A percentile compares a stretch with the other conserved stretches of the same genome.
Evolutionary conservation across 1,140 invertebrate genomes (phyloP).

Genomic region (Zophobas morio): DNA sequence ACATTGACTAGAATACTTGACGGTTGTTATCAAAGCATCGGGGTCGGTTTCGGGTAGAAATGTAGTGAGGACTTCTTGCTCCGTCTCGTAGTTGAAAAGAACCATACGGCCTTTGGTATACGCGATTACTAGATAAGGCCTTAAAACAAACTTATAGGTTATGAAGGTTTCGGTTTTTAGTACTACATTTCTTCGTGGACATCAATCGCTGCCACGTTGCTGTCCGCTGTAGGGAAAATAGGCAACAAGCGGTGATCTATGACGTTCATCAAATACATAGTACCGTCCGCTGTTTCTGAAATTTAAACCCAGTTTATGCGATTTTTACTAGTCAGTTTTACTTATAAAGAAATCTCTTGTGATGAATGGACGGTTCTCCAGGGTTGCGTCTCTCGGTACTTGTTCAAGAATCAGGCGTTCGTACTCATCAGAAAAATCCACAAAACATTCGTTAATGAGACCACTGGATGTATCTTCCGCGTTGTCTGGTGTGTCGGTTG

Average conservation of each 20-base stretch:
- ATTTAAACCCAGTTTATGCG: slow-evolving; percentile 10
- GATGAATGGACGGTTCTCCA: slow-evolving; percentile 66
- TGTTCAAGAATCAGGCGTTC: slow-evolving; percentile 53
- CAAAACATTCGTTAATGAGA: slow-evolving; percentile 34
- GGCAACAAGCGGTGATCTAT: slow-evolving; percentile 53
- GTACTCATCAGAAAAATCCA: slow-evolving; percentile 57
- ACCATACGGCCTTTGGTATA: slow-evolving; percentile 68
- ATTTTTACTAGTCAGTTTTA: slow-evolving; percentile 54
- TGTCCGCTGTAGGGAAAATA: slow-evolving; percentile 57
- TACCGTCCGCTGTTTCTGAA: slow-evolving; percentile 58
- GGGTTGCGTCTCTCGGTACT: slow-evolving; percentile 68
- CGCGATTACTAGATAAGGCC: slow-evolving; percentile 63
- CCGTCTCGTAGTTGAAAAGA: slow-evolving; percentile 68
- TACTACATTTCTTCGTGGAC: slow-evolving; percentile 58
- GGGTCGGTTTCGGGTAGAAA: slow-evolving; percentile 57
- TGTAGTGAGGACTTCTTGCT: slow-evolving; percentile 64
- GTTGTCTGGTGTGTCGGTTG: not conserved
- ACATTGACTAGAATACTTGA: slow-evolving; percentile 71
- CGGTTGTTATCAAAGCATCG: slow-evolving; percentile 64
- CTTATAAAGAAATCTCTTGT: slow-evolving; percentile 70
- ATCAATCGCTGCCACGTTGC: slow-evolving; percentile 56
- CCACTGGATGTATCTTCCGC: not conserved
- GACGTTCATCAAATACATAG: slow-evolving; percentile 57
- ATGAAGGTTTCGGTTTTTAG: too few species aligned
- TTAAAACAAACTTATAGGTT: slow-evolving; percentile 46